Conservation (phyloP, 2,113 vertebrate genomes). For the Centropus bengalensis region DNA sequence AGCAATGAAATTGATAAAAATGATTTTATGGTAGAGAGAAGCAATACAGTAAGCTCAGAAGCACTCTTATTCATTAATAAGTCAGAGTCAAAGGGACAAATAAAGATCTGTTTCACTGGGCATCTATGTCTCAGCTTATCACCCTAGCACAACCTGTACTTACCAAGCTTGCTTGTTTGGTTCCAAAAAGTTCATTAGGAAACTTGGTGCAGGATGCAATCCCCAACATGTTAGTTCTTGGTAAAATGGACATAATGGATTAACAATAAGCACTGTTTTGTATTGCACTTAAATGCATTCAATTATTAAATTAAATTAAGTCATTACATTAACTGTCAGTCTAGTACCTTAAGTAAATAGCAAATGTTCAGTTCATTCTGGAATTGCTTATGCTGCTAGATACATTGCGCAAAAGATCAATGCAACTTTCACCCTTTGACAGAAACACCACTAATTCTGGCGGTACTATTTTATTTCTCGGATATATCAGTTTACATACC, state of each 20-base stretch:
- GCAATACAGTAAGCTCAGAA: not conserved
- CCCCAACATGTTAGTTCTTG: accelerated
- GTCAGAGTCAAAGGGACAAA: not conserved
- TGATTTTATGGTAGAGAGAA: not conserved
- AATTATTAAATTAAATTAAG: not conserved
- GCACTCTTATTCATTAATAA: not conserved
- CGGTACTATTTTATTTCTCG: not conserved
- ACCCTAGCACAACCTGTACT: accelerated
- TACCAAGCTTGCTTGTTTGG: not conserved
- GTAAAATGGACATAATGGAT: not conserved
- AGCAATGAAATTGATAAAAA: conserved; percentile 41
- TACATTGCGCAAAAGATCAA: not conserved
- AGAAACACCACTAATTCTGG: not conserved
- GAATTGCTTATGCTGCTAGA: not conserved
- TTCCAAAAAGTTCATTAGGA: not conserved
- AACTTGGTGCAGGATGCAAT: not conserved
- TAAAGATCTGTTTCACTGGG: not conserved
- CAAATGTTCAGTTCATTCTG: not conserved
- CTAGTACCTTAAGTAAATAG: not conserved
- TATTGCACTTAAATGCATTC: not conserved
- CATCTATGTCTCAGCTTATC: not conserved
- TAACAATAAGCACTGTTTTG: not conserved
- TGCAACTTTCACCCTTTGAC: not conserved
- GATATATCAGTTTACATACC: no score
- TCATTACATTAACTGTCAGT: not conserved